Percentiles rank a stretch among this genome's conserved stretches.
Evolutionary conservation across 2,888 invertebrate genomes (phyloP).

Genomic region (Heliothis peltigera): DNA sequence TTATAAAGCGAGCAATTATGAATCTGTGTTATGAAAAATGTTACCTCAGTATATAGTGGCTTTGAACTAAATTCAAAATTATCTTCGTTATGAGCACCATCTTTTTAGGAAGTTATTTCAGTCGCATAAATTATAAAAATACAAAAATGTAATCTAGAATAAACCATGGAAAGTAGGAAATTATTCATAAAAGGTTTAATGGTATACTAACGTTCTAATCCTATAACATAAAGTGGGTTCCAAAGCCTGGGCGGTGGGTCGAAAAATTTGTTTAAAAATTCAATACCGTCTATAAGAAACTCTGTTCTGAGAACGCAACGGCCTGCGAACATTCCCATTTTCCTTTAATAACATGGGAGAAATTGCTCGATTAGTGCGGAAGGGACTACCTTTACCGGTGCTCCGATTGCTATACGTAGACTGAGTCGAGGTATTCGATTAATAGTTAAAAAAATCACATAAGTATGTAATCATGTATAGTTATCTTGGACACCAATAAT

Average conservation of each 20-base stretch:
- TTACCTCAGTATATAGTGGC: background rate
- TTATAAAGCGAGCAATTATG: constrained; percentile 10
- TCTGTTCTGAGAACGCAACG: constrained; percentile 85
- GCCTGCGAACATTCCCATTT: constrained; percentile 87
- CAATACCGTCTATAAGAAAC: constrained; percentile 87
- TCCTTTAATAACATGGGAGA: constrained; percentile 87
- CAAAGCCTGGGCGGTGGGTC: constrained; percentile 74
- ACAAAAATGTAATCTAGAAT: constrained; percentile 40
- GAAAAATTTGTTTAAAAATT: constrained; percentile 89
- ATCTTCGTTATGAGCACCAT: background rate
- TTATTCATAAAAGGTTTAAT: constrained; percentile 80
- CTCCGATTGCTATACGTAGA: constrained; percentile 75
- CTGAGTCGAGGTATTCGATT: constrained; percentile 67
- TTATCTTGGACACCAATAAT: no score
- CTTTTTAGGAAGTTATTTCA: background rate
- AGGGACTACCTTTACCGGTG: constrained; percentile 75
- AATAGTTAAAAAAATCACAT: constrained; percentile 52
- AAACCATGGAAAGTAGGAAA: constrained; percentile 63
- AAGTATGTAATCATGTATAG: no score
- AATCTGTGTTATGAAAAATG: background rate
- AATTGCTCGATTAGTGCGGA: constrained; percentile 87
- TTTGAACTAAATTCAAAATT: background rate
- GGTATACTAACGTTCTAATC: constrained; percentile 82
- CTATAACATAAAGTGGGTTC: constrained; percentile 82
- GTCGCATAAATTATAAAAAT: constrained; percentile 12